Conservation (phyloP, 2,888 invertebrate genomes). For the Tetanocera ferruginea region DNA sequence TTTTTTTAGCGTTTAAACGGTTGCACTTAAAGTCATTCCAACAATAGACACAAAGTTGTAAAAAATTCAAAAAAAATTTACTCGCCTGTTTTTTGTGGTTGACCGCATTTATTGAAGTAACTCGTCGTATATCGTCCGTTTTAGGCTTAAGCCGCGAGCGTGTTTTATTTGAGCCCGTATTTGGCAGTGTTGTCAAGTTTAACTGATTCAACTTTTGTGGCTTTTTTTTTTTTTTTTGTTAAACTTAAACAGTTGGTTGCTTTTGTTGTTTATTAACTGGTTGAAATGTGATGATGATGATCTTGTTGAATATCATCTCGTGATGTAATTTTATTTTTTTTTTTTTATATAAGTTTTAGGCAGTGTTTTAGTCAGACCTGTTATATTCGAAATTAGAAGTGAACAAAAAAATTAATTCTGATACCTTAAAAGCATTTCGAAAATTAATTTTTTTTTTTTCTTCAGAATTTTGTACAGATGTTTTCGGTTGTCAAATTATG, state of each 20-base stretch:
- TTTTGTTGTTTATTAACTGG: not conserved
- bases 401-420: not conserved
- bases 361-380: not conserved
- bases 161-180: conserved; percentile 20
- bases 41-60: not conserved
- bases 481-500: no score
- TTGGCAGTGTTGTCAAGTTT: conserved; percentile 25
- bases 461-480: no score
- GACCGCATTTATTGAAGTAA: conserved; percentile 20
- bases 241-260: not conserved
- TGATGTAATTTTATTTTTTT: not conserved
- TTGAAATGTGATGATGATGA: not conserved
- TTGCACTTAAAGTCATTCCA: conserved; percentile 1
- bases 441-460: not conserved
- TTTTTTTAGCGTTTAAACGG: not conserved
- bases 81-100: not conserved
- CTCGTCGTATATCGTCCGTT: not conserved
- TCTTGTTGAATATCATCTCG: not conserved
- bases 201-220: not conserved
- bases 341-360: not conserved
- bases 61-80: not conserved
- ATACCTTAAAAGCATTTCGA: not conserved
- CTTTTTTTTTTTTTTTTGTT: conserved; percentile 7
- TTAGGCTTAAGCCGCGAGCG: not conserved
- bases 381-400: not conserved